Evolutionary conservation across 1,140 invertebrate species (phyloP).

Genomic region (Ladona fulva): DNA sequence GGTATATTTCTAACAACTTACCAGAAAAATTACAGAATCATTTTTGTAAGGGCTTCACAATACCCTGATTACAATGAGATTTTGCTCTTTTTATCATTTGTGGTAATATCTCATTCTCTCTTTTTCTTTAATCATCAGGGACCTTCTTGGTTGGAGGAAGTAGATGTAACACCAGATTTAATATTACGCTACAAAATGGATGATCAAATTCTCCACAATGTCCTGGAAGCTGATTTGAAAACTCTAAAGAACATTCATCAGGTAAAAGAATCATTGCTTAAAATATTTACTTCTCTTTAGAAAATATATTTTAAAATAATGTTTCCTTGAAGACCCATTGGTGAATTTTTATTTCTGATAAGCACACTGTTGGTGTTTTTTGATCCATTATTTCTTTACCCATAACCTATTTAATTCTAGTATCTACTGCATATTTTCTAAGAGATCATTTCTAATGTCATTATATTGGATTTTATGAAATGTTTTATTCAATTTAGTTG

Average conservation of each 20-base stretch:
- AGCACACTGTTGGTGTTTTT: too few species aligned
- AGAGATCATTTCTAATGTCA: not conserved
- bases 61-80: not conserved
- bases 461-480: too few species aligned
- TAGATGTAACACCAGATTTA: slow-evolving; percentile 52
- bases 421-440: slow-evolving; percentile 11
- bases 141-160: slow-evolving; percentile 54
- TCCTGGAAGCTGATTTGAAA: slow-evolving; percentile 51
- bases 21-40: too few species aligned
- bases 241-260: slow-evolving; percentile 48
- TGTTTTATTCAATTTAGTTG: too few species aligned
- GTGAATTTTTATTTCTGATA: too few species aligned
- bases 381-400: too few species aligned
- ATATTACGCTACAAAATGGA: slow-evolving; percentile 58
- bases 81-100: not conserved
- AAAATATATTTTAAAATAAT: not conserved
- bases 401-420: too few species aligned
- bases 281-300: slow-evolving; percentile 13
- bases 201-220: slow-evolving; percentile 49
- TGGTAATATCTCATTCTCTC: not conserved
- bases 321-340: not conserved
- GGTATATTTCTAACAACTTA: too few species aligned
- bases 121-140: slow-evolving; percentile 30
- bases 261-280: slow-evolving; percentile 30
- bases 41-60: too few species aligned